Conservation (phyloP, 2,113 vertebrate genomes). For the Nibea coibor region DNA sequence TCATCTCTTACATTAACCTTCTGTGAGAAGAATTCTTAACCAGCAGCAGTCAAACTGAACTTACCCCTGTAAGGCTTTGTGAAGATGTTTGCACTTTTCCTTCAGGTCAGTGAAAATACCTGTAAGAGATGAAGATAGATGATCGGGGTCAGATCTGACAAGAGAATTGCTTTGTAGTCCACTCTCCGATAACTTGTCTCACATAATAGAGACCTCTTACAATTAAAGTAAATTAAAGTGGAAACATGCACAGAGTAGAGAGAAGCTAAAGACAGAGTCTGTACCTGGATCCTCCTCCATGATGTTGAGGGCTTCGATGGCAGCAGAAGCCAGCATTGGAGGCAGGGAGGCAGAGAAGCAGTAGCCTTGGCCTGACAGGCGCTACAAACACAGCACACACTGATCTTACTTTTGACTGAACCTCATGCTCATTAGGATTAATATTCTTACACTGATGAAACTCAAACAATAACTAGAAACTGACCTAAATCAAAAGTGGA, state of each 20-base stretch:
- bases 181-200: too few species aligned
- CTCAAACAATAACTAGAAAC: background rate
- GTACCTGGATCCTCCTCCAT: constrained; percentile 98
- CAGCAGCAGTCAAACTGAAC: constrained; percentile 46
- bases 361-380: constrained; percentile 96
- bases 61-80: constrained; percentile 91
- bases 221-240: rapidly evolving
- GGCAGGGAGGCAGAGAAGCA: constrained; percentile 97
- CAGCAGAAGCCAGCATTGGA: constrained; percentile 93
- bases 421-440: background rate
- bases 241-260: background rate
- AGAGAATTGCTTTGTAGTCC: background rate
- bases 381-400: constrained; percentile 71
- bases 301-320: constrained; percentile 95
- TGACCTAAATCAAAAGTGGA: background rate
- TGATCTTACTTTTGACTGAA: background rate
- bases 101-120: constrained; percentile 90
- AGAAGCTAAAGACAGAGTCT: background rate
- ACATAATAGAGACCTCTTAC: background rate
- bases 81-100: constrained; percentile 88
- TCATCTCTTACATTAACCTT: too few species aligned
- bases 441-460: background rate
- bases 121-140: constrained; percentile 65
- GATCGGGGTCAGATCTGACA: background rate
- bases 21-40: too few species aligned